Conservation (phyloP, 2,888 invertebrate genomes). For the Strigamia transsilvanica region DNA sequence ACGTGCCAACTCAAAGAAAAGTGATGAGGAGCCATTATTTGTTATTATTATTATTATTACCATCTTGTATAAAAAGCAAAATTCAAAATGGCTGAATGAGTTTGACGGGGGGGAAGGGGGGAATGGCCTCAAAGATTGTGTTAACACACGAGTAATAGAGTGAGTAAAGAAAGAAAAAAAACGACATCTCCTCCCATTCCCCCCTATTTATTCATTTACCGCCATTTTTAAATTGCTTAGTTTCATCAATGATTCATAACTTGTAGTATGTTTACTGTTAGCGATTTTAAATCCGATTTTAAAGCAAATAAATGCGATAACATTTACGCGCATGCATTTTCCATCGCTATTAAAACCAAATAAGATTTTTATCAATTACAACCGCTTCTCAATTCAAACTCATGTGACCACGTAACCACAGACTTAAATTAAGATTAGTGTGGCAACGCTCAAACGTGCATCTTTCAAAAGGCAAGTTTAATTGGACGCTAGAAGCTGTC, state of each 20-base stretch:
- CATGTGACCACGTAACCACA: neutral
- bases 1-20: slow-evolving; percentile 36
- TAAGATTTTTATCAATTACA: no score
- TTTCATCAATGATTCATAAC: neutral
- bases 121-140: neutral
- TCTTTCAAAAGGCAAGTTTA: neutral
- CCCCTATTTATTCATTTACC: neutral
- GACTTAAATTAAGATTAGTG: neutral
- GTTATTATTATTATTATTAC: slow-evolving; percentile 23
- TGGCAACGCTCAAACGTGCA: neutral
- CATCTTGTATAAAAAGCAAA: neutral
- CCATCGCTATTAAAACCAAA: no score
- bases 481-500: no score
- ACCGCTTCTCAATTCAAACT: no score
- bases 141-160: neutral
- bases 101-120: neutral
- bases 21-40: slow-evolving; percentile 35
- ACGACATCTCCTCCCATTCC: neutral
- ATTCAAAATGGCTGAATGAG: slow-evolving; percentile 34
- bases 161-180: slow-evolving; percentile 4
- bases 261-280: neutral
- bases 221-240: neutral
- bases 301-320: slow-evolving; percentile 1
- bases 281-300: neutral
- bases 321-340: neutral